A percentile compares a stretch with the other conserved stretches of the same genome.
These are phyloP conservation scores for Gisinianus flammeolus DNA, from an alignment of 2,888 invertebrate genomes.

Conservation along the genomic window DNA sequence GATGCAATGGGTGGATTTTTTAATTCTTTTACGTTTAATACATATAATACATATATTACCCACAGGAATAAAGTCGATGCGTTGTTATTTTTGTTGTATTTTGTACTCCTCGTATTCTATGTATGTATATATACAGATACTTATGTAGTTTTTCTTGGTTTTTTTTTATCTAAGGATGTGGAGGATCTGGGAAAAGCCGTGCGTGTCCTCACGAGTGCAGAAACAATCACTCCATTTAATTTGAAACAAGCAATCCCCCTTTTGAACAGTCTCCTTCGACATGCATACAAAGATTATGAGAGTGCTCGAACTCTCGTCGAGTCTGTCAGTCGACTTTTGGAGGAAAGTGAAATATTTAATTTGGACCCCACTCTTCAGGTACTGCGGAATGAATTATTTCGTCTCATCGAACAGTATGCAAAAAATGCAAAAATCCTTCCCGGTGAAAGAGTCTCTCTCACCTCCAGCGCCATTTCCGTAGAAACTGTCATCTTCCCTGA, in stretches of 20 bases:
- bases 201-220: background rate
- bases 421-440: conserved; percentile 32
- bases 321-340: conserved; percentile 39
- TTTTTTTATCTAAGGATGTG: background rate
- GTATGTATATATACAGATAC: background rate
- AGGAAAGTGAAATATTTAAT: conserved; percentile 34
- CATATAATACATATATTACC: too few species aligned
- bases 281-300: conserved; percentile 30
- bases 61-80: background rate
- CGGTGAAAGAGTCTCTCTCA: conserved; percentile 42
- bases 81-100: background rate
- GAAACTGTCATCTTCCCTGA: conserved; percentile 47
- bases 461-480: conserved; percentile 28
- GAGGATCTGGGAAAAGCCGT: background rate
- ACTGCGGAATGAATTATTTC: conserved; percentile 17
- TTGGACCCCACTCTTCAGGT: conserved; percentile 12
- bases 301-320: conserved; percentile 45
- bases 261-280: background rate
- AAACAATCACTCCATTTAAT: conserved; percentile 25
- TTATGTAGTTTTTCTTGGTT: too few species aligned
- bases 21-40: too few species aligned
- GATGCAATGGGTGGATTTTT: background rate
- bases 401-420: conserved; percentile 34
- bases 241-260: conserved; percentile 18
- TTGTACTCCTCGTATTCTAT: background rate